Evolutionary conservation across 2,797 vertebrate genomes (phyloP), one percentile per base, ranked within the genome.

Genomic region (Lepilemur ruficaudatus): DNA sequence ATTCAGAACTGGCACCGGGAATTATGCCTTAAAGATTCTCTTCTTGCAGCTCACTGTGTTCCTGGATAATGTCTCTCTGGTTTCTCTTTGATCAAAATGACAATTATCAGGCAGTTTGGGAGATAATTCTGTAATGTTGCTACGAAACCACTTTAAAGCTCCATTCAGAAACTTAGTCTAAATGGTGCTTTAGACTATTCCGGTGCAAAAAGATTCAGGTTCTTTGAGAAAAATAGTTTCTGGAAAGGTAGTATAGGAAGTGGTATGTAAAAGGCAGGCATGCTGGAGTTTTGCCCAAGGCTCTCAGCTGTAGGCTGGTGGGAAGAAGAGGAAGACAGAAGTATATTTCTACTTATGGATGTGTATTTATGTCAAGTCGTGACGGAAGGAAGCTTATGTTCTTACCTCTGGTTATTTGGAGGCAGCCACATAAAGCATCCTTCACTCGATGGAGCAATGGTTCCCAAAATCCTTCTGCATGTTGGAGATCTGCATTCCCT

Each of bases 61-160:
- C 67, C 48, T 48, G 25, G 43, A 30, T 65, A 67, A 85, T 55
- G 52, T 89, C 28, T 69, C 30, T 91, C 38, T 89, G 25, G 41
- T 69, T 95, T 89, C 50, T 20, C 75, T 93, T 95, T 93, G 79
- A 93, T 46, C 63, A 95, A 87, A 95, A 82, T 55, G 87, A 67
- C 59, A 72, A 82, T 89, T 88, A 89, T 78, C 46, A 75, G 38
- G 67, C 23, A 57, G 32, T 28, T 50, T 82, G 41, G 50, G 79
- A 89, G 41, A 67, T 69, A 61, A 86, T 63, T 96, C 48, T 92
- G 48, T 55, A 61, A 89, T 76, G 78, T 88, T 93, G 70, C 59
- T 89, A 78, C 72, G 59, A 93, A 59, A 88, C 61, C 20, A 35
- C 30, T 52, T 86, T 67, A 81, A 93, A 91, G 22, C 20, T 89